Conservation (phyloP, 2,113 vertebrate species). For the Rhombomys opimus region DNA sequence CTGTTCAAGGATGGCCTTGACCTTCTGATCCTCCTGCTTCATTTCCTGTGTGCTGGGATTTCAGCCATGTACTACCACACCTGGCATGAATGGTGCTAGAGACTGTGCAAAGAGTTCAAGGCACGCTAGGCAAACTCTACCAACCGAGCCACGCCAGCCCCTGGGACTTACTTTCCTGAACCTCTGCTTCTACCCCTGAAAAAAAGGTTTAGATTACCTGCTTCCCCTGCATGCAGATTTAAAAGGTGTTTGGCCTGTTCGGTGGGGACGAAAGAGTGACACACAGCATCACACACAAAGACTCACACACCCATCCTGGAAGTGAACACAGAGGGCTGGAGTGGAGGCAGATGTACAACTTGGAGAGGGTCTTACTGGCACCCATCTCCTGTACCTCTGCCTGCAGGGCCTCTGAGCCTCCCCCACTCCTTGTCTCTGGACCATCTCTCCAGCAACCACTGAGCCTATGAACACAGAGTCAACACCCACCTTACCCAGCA, state of each 20-base stretch:
- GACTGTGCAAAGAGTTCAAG: not conserved
- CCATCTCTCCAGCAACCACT: not conserved
- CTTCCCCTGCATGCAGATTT: not conserved
- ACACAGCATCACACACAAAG: not conserved
- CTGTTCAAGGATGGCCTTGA: no score
- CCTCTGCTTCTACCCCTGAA: not conserved
- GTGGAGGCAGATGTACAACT: not conserved
- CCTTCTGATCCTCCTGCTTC: not conserved
- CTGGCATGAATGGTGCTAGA: no score
- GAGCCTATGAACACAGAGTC: not conserved
- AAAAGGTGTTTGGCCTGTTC: not conserved
- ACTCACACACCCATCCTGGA: fast-evolving
- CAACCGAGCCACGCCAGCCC: not conserved
- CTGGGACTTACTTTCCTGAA: not conserved
- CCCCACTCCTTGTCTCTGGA: not conserved
- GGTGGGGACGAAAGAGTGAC: not conserved
- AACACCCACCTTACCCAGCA: not conserved
- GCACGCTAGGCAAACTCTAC: not conserved
- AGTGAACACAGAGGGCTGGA: not conserved
- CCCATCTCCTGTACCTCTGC: not conserved
- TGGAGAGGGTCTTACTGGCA: not conserved
- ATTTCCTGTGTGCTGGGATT: not conserved
- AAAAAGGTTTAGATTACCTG: not conserved
- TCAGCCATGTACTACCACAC: not conserved
- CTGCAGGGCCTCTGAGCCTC: not conserved